Base-by-base conservation (phyloP, 2,888 invertebrate species). In the Megaustenia siamemsis region DNA sequence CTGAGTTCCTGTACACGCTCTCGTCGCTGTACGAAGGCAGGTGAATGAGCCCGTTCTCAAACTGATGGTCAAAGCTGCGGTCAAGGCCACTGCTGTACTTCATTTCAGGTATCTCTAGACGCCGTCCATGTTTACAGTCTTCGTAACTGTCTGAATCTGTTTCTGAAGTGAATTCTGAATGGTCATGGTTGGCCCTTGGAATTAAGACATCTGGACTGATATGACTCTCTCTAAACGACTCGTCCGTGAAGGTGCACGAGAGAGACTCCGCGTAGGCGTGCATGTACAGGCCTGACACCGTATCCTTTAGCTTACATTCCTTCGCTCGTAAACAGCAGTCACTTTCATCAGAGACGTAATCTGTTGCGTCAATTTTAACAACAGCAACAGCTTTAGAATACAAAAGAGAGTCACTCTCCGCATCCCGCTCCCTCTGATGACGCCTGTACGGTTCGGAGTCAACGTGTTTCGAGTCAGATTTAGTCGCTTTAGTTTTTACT, bases 191-290 rank as follows among this genome's bases (percentile, higher is more conserved):
- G 12, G 21, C 49, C 32, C 49, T 73, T 21, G 53, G 49, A 32
- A 32, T 32, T 0, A 49, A 73, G 15, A 73, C 49, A n/a, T 49
- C 73, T 8, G 53, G 8, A 49, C 49, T 49, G 18, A 49, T 10
- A 28, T 73, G 73, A 15, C 49, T 35, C n/a, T 73, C 73, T 21
- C 49, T 49, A 35, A 49, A 49, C 15, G 73, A 73, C 49, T 49
- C 73, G 35, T 73, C 73, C 21, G 73, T 73, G 73, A 49, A 49
- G 21, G 49, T 73, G 21, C 73, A 73, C 0, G 73, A 49, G 18
- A 73, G 49, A 45, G 73, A 73, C 28, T 73, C 73, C 5, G 73
- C 49, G 49, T 73, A 73, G 28, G 49, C 73, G 18, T 73, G 73
- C 73, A 49, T 32, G 45, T 49, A 73, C 10, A 73, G 49, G 3